Conservation (phyloP, 2,888 invertebrate genomes). For the Pyralis farinalis region DNA sequence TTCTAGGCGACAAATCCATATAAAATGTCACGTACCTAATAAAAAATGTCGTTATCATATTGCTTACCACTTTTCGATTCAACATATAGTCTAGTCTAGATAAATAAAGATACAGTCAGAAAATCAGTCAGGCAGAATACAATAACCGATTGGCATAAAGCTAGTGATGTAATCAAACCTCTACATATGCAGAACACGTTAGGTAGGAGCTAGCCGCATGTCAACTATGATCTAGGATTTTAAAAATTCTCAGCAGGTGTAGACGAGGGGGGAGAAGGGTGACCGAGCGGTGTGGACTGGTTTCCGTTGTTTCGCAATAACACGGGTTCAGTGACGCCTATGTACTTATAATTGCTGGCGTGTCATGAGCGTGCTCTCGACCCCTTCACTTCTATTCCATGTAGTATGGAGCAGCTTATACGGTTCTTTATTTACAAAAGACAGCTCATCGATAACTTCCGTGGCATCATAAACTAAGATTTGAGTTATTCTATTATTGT, state of each 20-base stretch:
- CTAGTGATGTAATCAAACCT: conserved; percentile 58
- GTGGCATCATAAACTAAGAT: not conserved
- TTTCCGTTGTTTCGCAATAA: conserved; percentile 81
- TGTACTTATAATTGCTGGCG: conserved; percentile 67
- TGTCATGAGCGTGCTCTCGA: conserved; percentile 61
- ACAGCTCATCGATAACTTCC: not conserved
- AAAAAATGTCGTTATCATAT: too few species aligned
- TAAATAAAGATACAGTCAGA: not conserved
- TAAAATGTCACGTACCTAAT: too few species aligned
- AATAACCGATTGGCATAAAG: conserved; percentile 23
- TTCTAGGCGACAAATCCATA: too few species aligned
- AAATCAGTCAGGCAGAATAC: not conserved
- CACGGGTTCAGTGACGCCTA: conserved; percentile 76
- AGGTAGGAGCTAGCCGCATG: conserved; percentile 56
- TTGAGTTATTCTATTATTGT: not conserved
- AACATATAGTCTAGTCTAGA: too few species aligned
- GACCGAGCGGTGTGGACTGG: conserved; percentile 56
- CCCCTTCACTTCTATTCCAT: conserved; percentile 47
- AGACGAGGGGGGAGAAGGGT: conserved; percentile 27
- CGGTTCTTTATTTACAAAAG: not conserved
- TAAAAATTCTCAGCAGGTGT: conserved; percentile 78
- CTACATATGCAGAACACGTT: conserved; percentile 59
- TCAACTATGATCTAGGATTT: conserved; percentile 77
- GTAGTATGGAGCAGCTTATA: conserved; percentile 1
- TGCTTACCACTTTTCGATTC: too few species aligned